These are phyloP conservation scores for Danionella cerebrum DNA, from an alignment of 2,113 vertebrate species.

Conservation along the genomic window DNA sequence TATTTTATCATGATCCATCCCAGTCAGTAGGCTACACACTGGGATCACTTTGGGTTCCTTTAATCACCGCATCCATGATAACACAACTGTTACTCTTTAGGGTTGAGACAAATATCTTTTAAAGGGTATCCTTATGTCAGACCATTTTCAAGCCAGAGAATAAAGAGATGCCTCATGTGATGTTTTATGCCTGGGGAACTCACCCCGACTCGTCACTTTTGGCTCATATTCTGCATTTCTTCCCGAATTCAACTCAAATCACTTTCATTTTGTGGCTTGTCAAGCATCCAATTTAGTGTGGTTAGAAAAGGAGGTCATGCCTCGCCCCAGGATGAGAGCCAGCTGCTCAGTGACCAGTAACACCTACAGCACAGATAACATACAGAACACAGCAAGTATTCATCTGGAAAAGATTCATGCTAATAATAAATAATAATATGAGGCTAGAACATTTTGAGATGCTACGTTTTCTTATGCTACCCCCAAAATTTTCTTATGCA, in stretches of 20 bases:
- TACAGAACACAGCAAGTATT: too few relatives aligned
- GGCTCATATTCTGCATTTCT: slow-evolving; percentile 64
- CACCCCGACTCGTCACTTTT: slow-evolving; percentile 53
- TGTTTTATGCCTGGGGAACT: slow-evolving; percentile 33
- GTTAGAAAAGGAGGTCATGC: slow-evolving; percentile 67
- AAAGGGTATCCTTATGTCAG: background rate
- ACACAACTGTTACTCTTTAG: too few relatives aligned
- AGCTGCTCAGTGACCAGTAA: slow-evolving; percentile 67
- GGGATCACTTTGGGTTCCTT: background rate
- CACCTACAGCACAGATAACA: slow-evolving; percentile 62
- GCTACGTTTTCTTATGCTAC: too few relatives aligned
- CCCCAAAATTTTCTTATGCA: too few relatives aligned
- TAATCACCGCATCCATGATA: too few relatives aligned
- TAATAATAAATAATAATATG: too few relatives aligned
- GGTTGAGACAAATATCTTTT: too few relatives aligned
- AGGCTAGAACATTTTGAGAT: too few relatives aligned
- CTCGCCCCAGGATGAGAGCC: slow-evolving; percentile 58
- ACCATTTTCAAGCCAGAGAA: background rate
- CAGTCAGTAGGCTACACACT: background rate
- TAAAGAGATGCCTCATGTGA: slow-evolving; percentile 24
- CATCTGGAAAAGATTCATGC: too few relatives aligned
- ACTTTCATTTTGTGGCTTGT: slow-evolving; percentile 54
- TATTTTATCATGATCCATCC: slow-evolving; percentile 2
- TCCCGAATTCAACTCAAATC: slow-evolving; percentile 58
- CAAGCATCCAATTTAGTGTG: slow-evolving; percentile 61